phyloP scores from a whole-genome alignment of 2,888 invertebrate genomes.

The Phyto melanocephala region DNA sequence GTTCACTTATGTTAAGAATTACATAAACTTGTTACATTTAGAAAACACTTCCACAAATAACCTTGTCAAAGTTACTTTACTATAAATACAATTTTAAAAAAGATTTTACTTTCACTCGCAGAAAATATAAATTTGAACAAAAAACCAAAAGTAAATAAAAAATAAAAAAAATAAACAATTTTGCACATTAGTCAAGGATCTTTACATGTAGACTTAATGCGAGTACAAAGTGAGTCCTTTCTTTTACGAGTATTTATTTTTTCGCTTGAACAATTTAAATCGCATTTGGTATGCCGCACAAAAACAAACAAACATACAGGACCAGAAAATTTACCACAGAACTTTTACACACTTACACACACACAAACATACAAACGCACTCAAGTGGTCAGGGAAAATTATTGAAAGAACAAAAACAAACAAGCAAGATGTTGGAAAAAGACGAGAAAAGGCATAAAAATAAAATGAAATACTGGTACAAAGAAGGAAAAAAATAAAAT shows the following conservation, averaged over 20 bases:
- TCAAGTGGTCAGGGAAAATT: conserved; percentile 46
- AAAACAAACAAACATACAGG: conserved; percentile 13
- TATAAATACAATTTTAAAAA: not conserved
- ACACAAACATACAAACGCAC: not conserved
- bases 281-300: conserved; percentile 25
- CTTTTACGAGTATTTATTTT: conserved; percentile 15
- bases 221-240: conserved; percentile 20
- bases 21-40: not conserved
- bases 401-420: not conserved
- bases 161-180: not conserved
- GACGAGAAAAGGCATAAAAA: conserved; percentile 9
- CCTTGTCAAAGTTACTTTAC: not conserved
- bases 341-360: not conserved
- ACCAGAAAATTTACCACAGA: not conserved
- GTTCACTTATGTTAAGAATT: not conserved
- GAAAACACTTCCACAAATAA: not conserved
- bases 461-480: conserved; percentile 12
- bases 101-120: not conserved
- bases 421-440: not conserved
- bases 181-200: conserved; percentile 44
- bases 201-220: conserved; percentile 32
- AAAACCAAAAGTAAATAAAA: not conserved
- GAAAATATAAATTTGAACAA: too few species aligned
- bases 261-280: conserved; percentile 47
- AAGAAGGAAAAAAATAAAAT: not conserved